Base-by-base conservation (phyloP, 2,113 vertebrate genomes). In the Orcinus orca region DNA sequence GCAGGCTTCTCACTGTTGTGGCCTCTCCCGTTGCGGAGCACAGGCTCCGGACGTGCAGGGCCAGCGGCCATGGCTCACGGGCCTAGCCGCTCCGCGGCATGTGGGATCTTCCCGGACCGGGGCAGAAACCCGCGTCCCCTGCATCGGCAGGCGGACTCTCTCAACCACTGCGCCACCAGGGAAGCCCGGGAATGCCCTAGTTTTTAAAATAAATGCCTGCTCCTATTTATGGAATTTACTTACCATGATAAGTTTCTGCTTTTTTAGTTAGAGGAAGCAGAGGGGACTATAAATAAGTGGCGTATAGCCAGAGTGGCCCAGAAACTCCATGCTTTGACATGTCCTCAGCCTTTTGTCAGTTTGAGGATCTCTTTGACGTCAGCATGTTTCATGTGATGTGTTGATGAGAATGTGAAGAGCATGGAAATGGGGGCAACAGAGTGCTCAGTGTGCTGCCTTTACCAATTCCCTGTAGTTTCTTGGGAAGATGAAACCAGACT, bases 201-300 rank as follows among this genome's bases (percentile, higher is more conserved):
- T 8, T 82, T 97, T 97, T 93, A 2, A 96, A 93, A 88, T 83
- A 77, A 86, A 68, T 77, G 17, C 14, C 83, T 87, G 11, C 47
- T 94, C 26, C 50, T 15, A 44, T 50, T 94, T 88, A 36, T 92
- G 31, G 29, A 84, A 41, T 84, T 87, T 65, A 74, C 9, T 80
- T 93, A 62, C 12, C 17, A n/a, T 91, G 62, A 74, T 88, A 13
- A 58, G 26, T 65, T 96, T 94, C 60, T 83, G 26, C 53, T 25
- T 90, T 15, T 90, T 88, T 79, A 84, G 26, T 92, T 91, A 92
- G 36, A 93, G 60, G 62, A 74, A 95, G 36, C 53, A 93, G 31
- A 77, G 68, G 20, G 62, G 29, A 70, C 47, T 55, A 29, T 83
- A 93, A 74, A 17, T 85, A 85, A 89, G 31, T 73, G 65, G 18